Conservation (phyloP, 2,797 vertebrate genomes). For the Avahi laniger region DNA sequence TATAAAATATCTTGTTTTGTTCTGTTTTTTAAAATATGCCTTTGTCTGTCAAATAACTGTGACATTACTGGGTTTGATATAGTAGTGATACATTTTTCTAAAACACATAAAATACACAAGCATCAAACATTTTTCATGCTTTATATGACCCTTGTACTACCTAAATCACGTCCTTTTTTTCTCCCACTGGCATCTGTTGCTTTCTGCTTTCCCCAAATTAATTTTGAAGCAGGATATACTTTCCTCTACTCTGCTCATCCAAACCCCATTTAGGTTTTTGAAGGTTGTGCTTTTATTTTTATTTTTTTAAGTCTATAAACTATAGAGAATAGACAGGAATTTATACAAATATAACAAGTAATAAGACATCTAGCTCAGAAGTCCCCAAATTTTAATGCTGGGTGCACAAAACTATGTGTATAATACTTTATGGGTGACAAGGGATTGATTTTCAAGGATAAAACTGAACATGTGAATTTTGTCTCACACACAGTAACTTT, state of each 20-base stretch:
- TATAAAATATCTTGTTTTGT: background rate
- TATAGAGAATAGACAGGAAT: background rate
- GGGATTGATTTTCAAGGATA: background rate
- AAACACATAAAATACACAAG: background rate
- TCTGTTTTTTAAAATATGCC: background rate
- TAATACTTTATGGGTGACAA: background rate
- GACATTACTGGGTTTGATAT: background rate
- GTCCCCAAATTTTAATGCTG: background rate
- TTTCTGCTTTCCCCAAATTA: background rate
- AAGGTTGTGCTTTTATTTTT: background rate
- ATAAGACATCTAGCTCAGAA: background rate
- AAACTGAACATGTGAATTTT: background rate
- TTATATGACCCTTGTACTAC: background rate
- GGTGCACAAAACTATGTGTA: background rate
- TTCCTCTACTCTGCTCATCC: background rate
- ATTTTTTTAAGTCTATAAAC: background rate
- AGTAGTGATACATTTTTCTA: background rate
- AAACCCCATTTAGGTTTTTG: constrained; percentile 6
- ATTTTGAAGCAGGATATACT: background rate
- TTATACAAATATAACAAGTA: background rate
- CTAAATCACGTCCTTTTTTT: background rate
- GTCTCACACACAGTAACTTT: background rate
- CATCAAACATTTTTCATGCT: background rate
- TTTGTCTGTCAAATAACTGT: background rate
- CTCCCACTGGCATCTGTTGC: background rate